phyloP scores from a whole-genome alignment of 2,113 vertebrate genomes.

The Panthera tigris region DNA sequence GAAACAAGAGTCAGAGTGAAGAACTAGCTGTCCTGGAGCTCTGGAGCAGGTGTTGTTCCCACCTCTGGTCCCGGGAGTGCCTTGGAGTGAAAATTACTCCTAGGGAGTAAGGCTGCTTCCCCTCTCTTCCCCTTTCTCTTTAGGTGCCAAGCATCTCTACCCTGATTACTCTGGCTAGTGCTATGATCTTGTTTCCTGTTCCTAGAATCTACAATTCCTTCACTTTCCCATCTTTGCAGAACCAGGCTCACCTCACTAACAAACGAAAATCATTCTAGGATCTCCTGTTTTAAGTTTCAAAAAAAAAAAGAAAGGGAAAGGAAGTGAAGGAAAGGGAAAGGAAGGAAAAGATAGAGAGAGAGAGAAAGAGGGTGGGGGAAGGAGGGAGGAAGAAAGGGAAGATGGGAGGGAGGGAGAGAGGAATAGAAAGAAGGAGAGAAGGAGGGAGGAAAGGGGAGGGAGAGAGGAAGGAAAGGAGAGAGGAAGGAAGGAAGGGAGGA shows the following conservation, averaged over 20 bases:
- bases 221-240: background rate
- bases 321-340: accelerated
- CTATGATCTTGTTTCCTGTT: background rate
- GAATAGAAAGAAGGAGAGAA: no score
- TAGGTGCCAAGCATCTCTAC: background rate
- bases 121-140: background rate
- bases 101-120: background rate
- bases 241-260: background rate
- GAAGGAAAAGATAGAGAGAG: background rate
- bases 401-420: background rate
- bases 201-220: no score
- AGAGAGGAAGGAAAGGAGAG: accelerated
- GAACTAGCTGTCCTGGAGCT: background rate
- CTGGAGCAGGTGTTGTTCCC: no score
- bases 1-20: background rate
- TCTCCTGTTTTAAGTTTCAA: background rate
- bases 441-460: accelerated
- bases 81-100: background rate
- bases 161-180: background rate
- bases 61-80: background rate
- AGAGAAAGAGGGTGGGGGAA: background rate
- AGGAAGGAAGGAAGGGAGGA: no score
- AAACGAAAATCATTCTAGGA: background rate
- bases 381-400: background rate
- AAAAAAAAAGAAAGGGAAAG: background rate